Percentiles rank a stretch among this genome's conserved stretches.
These are phyloP conservation scores for Typhlomys cinereus DNA, from an alignment of 2,113 vertebrate genomes.

Conservation along the genomic window DNA sequence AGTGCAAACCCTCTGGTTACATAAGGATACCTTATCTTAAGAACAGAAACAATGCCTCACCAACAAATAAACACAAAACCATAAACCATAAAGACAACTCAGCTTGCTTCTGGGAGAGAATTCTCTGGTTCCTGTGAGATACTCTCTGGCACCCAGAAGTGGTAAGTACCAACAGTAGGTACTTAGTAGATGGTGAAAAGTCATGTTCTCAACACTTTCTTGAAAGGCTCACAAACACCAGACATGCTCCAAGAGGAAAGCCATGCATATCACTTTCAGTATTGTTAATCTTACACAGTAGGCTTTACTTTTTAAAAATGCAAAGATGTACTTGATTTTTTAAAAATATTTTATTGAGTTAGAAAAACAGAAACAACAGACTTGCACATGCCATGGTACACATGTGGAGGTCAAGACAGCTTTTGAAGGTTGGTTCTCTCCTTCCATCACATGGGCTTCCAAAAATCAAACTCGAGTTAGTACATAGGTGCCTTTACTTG, in stretches of 20 bases:
- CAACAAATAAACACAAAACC: not conserved
- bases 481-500: too few species aligned
- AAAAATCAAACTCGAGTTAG: too few species aligned
- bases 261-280: not conserved
- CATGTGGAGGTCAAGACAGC: too few species aligned
- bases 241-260: not conserved
- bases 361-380: too few species aligned
- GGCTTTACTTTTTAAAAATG: not conserved
- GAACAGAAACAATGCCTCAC: not conserved
- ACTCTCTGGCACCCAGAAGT: not conserved
- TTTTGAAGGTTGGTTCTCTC: too few species aligned
- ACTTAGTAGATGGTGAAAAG: not conserved
- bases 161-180: too few species aligned
- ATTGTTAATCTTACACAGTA: not conserved
- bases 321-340: too few species aligned
- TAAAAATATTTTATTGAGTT: too few species aligned
- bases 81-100: not conserved
- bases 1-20: not conserved
- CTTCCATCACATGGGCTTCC: too few species aligned
- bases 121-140: not conserved
- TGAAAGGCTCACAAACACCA: not conserved
- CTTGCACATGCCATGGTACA: too few species aligned
- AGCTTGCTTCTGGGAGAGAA: constrained; percentile 9
- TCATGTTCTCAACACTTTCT: not conserved
- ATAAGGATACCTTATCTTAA: not conserved